Base-by-base conservation (phyloP, 2,797 vertebrate species). In the Emydoidea blandingii region DNA sequence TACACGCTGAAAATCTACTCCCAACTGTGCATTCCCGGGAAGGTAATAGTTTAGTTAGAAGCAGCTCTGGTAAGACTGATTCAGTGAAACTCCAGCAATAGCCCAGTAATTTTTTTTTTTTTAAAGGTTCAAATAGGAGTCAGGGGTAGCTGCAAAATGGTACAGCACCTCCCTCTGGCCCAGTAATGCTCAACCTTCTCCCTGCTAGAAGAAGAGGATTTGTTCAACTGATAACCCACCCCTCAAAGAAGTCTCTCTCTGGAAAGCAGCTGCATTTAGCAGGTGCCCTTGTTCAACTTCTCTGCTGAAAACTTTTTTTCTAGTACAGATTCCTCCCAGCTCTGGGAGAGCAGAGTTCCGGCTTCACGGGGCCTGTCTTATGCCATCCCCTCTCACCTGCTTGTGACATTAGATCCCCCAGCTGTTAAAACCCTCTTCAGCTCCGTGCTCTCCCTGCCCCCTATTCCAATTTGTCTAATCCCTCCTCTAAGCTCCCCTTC, bases 21-120 rank as follows among this genome's bases (percentile, higher is more conserved):
- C 27, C 52, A 84, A 6, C 95, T 95, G 65, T 15, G 53, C 56
- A 83, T 91, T 94, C 68, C 89, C 83, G 52, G 92, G 92, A 93
- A 89, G 12, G 49, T 8, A 83, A 79, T 44, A 29, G 27, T 59
- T 65, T 83, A 52, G 27, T 59, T 56, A 44, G 68, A 94, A 92
- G 83, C 41, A 85, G 54, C 53, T 86, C 82, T 86, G 49, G 12
- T 89, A 83, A 96, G 59, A 90, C 79, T 57, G 94, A 41, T 68
- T 87, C 78, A 5, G 90, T 90, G 23, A 86, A 86, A 86, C 92
- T 94, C 84, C 37, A 91, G 72, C 92, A 93, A 54, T 59, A 79
- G 84, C 81, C 87, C 87, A 90, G 68, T 19, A 18, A 52, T 19
- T 52, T 1, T 1, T 19, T 1, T 1, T 19, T 96, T 88, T 79